Percentiles rank a stretch among this genome's conserved stretches.
Conservation (phyloP, 2,888 invertebrate species). For the Beris morrisii region DNA sequence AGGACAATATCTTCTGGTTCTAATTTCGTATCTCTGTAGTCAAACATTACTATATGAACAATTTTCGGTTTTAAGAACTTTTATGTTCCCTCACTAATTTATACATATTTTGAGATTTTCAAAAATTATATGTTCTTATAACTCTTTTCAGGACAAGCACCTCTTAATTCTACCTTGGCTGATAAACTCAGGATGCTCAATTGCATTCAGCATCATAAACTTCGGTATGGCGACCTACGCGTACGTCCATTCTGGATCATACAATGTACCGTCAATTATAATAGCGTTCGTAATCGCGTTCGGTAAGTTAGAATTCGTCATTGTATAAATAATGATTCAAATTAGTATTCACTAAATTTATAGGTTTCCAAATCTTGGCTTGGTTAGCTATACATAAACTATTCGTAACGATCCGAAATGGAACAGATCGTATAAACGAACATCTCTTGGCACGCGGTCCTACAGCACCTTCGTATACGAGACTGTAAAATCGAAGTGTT, state of each 20-base stretch:
- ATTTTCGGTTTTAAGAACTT: too few species aligned
- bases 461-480: background rate
- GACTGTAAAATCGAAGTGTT: background rate
- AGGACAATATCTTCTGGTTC: too few species aligned
- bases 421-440: background rate
- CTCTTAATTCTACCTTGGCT: constrained; percentile 29
- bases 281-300: too few species aligned
- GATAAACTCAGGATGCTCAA: background rate
- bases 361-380: constrained; percentile 23
- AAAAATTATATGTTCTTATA: too few species aligned
- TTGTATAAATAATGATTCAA: too few species aligned
- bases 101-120: too few species aligned
- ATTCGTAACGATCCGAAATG: constrained; percentile 7
- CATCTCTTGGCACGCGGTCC: background rate
- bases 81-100: too few species aligned
- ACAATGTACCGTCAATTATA: too few species aligned
- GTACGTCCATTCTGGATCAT: too few species aligned
- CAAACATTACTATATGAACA: too few species aligned
- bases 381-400: constrained; percentile 29
- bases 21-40: too few species aligned
- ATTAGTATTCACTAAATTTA: background rate
- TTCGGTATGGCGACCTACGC: background rate
- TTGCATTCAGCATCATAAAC: background rate
- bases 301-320: too few species aligned
- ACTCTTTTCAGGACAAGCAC: constrained; percentile 16